phyloP scores from a whole-genome alignment of 2,113 vertebrate species.

The Astur gentilis region DNA sequence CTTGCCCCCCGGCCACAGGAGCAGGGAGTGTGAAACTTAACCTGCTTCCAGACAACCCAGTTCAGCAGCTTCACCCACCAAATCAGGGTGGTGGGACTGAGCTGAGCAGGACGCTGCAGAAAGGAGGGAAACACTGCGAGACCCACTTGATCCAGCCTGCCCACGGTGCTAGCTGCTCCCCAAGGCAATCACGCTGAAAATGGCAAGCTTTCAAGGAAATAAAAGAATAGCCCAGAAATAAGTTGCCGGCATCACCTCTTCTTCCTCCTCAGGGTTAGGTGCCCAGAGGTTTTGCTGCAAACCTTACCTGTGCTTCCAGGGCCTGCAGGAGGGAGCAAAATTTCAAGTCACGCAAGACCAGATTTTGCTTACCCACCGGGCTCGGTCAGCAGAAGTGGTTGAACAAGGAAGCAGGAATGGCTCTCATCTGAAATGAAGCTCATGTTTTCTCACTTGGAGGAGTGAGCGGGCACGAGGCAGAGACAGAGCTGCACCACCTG shows the following conservation, averaged over 20 bases:
- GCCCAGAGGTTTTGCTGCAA: background rate
- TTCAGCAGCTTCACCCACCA: background rate
- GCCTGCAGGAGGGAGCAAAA: background rate
- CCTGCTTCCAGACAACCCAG: background rate
- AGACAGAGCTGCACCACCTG: background rate
- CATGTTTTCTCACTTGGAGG: background rate
- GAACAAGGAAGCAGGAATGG: background rate
- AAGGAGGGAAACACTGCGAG: background rate
- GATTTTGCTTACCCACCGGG: background rate
- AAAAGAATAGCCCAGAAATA: background rate
- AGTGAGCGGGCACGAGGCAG: background rate
- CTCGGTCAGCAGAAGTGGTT: background rate
- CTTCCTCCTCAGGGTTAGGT: background rate
- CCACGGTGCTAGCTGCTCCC: background rate
- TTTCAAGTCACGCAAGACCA: background rate
- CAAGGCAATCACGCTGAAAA: background rate
- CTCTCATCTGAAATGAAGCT: background rate
- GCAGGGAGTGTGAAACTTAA: background rate
- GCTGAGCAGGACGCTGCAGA: background rate
- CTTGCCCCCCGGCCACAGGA: fast-evolving
- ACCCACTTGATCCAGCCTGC: background rate
- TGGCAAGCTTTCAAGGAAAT: background rate
- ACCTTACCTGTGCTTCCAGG: background rate
- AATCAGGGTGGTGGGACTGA: background rate
- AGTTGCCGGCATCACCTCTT: background rate